Conservation (phyloP, 2,113 vertebrate species). For the Cyrtonyx montezumae region DNA sequence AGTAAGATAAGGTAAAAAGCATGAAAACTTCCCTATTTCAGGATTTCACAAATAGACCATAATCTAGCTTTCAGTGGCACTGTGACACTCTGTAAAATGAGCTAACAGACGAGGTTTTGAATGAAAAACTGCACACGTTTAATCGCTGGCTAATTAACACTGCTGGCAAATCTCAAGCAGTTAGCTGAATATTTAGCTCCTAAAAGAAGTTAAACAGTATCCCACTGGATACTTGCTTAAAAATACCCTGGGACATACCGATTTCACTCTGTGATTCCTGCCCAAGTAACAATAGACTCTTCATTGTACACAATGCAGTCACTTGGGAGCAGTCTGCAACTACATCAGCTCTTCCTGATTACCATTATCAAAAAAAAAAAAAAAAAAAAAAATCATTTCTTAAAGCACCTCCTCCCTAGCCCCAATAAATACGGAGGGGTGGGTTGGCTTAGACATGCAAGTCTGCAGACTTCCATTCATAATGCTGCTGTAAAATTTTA, state of each 20-base stretch:
- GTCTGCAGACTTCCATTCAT: background rate
- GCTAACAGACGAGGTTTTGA: background rate
- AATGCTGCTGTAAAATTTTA: background rate
- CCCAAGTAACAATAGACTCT: background rate
- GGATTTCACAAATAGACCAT: background rate
- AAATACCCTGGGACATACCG: background rate
- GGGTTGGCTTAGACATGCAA: background rate
- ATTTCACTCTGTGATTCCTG: background rate
- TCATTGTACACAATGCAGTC: background rate
- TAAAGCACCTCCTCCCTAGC: background rate
- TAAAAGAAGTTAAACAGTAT: background rate
- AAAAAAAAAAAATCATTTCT: background rate
- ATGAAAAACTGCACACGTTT: background rate
- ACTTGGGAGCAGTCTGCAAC: background rate
- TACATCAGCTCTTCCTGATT: background rate
- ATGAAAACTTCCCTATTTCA: background rate
- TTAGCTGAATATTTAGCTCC: background rate
- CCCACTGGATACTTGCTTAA: conserved; percentile 12
- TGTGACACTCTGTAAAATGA: background rate
- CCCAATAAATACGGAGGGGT: background rate
- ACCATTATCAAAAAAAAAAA: background rate
- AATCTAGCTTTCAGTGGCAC: background rate
- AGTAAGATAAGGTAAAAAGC: background rate
- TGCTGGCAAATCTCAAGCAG: background rate
- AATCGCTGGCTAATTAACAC: background rate